Evolutionary conservation across 2,113 vertebrate genomes (phyloP), one percentile per base, ranked within the genome.

Genomic region (Cottus gobio): DNA sequence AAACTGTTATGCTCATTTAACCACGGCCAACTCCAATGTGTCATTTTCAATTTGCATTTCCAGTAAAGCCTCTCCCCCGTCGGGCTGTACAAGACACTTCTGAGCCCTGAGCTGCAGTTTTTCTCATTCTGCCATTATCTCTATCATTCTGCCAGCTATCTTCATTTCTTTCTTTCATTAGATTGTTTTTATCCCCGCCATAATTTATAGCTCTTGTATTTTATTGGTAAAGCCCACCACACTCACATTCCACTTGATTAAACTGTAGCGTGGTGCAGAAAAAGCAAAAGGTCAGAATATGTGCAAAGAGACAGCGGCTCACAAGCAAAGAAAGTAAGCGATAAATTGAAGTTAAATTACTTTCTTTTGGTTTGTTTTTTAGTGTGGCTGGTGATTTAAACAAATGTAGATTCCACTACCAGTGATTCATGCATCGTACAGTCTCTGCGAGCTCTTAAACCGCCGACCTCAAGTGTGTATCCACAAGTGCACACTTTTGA

Each of bases 191-290:
- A 66, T 86, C 74, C 57, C 65, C 39, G 1, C 84, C 69, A 73
- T 90, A 84, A 90, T 88, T 87, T 85, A 80, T 70, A 13, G 73
- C 77, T 68, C 66, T 78, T 83, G 26, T 82, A 57, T 86, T 88
- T 86, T 85, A 87, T 86, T 87, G 86, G 83, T 87, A 50, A 84
- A 81, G 22, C 70, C 50, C 66, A 48, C 73, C 76, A 24, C 75
- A 22, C 70, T 82, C 85, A 0, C 87, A 39, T 82, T 87, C 72
- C 67, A 62, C 75, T 86, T 81, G 82, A 87, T 85, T 91, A 82
- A 90, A 84, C 50, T 79, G 74, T 20, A 66, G 85, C 89, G 67
- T 10, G 56, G 57, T 71, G 79, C 77, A 74, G 71, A 68, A 78
- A 11, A 82, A 83, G 63, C 4, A 71, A 90, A 90, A 89, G 86